phyloP scores from a whole-genome alignment of 2,113 vertebrate species.

The Hepsetus odoe region DNA sequence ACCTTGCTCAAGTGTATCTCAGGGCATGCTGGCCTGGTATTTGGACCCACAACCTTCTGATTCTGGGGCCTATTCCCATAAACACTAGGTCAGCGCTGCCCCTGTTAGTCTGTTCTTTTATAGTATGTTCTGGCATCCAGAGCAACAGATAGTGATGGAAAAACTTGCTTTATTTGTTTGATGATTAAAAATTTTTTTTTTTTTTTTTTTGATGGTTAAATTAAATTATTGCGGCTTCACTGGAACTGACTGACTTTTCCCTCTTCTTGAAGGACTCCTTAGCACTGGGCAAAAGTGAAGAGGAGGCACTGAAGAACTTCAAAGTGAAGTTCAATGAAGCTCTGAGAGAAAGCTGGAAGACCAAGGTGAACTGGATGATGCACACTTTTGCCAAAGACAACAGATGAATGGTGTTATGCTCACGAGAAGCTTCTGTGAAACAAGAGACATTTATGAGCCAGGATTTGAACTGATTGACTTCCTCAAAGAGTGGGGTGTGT shows the following conservation, averaged over 20 bases:
- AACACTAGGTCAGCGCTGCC: too few species aligned
- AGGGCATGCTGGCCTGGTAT: too few species aligned
- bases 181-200: background rate
- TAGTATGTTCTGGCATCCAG: background rate
- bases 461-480: conserved; percentile 22
- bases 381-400: conserved; percentile 97
- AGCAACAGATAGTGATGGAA: background rate
- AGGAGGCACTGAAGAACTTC: conserved; percentile 95
- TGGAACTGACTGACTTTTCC: background rate
- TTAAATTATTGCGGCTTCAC: background rate
- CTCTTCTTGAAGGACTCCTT: conserved; percentile 84
- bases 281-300: conserved; percentile 90
- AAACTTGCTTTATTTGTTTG: background rate
- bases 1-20: too few species aligned
- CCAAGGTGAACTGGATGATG: conserved; percentile 99
- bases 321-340: conserved; percentile 97
- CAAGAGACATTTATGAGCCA: conserved; percentile 22
- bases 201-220: background rate
- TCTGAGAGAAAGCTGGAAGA: conserved; percentile 97
- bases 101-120: too few species aligned
- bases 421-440: conserved; percentile 30
- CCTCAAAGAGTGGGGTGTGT: conserved; percentile 7
- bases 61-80: too few species aligned
- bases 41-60: too few species aligned
- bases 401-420: conserved; percentile 72